These are phyloP conservation scores for Actinia tenebrosa DNA, from an alignment of 64 coral and sea anemone species.

Conservation along the genomic window DNA sequence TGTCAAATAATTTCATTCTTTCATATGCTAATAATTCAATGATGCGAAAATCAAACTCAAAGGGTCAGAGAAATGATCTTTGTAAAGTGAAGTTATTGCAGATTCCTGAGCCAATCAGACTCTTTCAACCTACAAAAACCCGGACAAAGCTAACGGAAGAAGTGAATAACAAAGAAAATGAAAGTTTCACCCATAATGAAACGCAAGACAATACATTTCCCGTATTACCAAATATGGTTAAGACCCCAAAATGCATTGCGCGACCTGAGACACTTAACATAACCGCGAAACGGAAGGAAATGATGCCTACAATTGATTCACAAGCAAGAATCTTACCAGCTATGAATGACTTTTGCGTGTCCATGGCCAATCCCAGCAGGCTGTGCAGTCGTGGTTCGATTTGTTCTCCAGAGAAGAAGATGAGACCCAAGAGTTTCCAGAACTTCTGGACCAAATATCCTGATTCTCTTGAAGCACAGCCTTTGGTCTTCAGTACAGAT, in stretches of 20 bases:
- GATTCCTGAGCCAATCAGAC: neutral
- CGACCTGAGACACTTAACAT: neutral
- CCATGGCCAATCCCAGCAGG: neutral
- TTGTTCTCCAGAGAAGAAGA: neutral
- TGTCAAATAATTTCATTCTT: too few species aligned
- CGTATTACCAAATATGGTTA: neutral
- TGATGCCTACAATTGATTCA: neutral
- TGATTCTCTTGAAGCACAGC: constrained; percentile 33
- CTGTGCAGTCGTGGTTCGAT: constrained; percentile 7
- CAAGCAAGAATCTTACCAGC: neutral
- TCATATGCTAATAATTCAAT: neutral
- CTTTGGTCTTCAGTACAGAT: constrained; percentile 20
- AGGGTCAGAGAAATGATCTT: neutral
- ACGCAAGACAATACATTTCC: neutral
- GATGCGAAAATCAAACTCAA: neutral
- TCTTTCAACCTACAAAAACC: neutral
- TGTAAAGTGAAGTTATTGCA: neutral
- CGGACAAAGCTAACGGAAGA: neutral
- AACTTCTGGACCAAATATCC: constrained; percentile 34
- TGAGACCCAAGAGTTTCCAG: constrained; percentile 26
- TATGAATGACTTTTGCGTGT: neutral
- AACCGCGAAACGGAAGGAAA: neutral
- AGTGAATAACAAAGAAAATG: neutral
- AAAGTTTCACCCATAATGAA: neutral
- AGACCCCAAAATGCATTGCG: neutral